Evolutionary conservation across 1,140 invertebrate species (phyloP).

Genomic region (Drosophila malerkotliana): DNA sequence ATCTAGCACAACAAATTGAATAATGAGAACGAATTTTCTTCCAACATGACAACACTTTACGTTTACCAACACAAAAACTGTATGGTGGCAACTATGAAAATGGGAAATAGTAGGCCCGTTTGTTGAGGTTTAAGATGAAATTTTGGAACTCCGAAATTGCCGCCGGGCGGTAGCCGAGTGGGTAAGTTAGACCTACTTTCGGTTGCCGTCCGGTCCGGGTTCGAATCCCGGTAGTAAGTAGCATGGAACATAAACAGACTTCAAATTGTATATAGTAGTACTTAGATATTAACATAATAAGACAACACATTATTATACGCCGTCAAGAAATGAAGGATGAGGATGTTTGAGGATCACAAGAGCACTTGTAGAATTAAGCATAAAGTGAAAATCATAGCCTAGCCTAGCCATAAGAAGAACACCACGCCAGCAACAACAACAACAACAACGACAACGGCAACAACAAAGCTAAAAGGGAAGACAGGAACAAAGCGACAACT

Average conservation of each 20-base stretch:
- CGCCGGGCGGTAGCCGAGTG: constrained; percentile 4
- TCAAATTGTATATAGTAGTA: not conserved
- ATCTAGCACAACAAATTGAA: no score
- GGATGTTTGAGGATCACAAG: no score
- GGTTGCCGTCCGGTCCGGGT: constrained; percentile 3
- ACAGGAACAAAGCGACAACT: no score
- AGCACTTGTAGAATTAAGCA: no score
- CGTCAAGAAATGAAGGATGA: no score
- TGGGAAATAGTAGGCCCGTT: not conserved
- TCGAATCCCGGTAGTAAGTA: constrained; percentile 10
- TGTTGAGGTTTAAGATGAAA: not conserved
- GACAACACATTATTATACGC: not conserved
- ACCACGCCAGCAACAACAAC: not conserved
- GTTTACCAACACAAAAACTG: not conserved
- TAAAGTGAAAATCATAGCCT: not conserved
- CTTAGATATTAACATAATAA: not conserved
- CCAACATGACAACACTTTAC: not conserved
- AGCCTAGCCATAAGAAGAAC: not conserved
- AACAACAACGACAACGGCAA: not conserved
- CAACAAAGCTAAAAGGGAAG: no score
- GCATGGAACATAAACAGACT: constrained; percentile 5
- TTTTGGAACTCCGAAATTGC: not conserved
- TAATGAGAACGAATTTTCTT: not conserved
- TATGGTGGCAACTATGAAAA: not conserved
- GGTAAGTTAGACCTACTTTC: not conserved